These are phyloP conservation scores for Chaitophorus viminalis DNA, from an alignment of 2,888 invertebrate genomes.

Conservation along the genomic window DNA sequence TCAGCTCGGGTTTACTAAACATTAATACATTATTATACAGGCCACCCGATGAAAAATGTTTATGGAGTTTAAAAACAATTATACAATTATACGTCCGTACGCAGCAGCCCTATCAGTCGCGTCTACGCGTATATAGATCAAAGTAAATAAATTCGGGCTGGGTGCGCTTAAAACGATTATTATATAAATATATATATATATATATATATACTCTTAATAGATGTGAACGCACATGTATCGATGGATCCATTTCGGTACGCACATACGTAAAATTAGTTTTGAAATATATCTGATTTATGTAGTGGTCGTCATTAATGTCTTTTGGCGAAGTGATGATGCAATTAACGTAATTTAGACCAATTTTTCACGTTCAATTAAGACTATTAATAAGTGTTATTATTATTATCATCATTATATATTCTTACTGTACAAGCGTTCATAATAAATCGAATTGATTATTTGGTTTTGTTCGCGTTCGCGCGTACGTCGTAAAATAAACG, in stretches of 20 bases:
- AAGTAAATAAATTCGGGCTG: not conserved
- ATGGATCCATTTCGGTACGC: not conserved
- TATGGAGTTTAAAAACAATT: conserved; percentile 29
- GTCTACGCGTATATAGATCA: not conserved
- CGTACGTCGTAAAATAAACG: too few relatives aligned
- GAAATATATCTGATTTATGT: not conserved
- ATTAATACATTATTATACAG: conserved; percentile 15
- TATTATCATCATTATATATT: too few relatives aligned
- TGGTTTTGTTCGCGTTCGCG: too few relatives aligned
- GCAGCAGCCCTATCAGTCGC: not conserved
- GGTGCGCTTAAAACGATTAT: not conserved
- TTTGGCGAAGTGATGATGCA: too few relatives aligned
- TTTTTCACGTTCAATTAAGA: too few relatives aligned
- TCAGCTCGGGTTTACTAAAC: not conserved
- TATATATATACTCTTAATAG: too few relatives aligned
- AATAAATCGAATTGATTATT: too few relatives aligned
- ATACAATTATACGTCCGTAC: not conserved
- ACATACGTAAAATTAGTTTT: not conserved
- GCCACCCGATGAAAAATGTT: conserved; percentile 31
- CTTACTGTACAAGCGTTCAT: too few relatives aligned
- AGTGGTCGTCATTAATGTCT: not conserved
- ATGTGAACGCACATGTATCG: not conserved
- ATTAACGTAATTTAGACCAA: too few relatives aligned
- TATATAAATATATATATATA: too few relatives aligned
- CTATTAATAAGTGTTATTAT: too few relatives aligned